Evolutionary conservation across 2,113 vertebrate species (phyloP), one percentile per base, ranked within the genome.

Genomic region (Tapirus terrestris): DNA sequence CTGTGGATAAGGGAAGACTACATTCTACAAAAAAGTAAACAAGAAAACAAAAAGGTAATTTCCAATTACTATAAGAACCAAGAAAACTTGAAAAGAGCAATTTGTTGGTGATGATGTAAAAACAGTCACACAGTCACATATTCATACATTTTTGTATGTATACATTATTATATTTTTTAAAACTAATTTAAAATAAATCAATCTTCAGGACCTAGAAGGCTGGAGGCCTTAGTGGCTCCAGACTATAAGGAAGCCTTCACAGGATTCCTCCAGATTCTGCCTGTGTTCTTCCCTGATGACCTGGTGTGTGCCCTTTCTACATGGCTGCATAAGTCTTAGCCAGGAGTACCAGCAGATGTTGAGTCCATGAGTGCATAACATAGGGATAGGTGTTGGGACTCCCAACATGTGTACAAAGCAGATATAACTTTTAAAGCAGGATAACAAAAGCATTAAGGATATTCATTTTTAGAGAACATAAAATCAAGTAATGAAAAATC

Each of bases 391-490:
- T 77, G 13, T 12, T 48, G 39, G 85, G 43, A 83, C 23, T 60
- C 68, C 29, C 21, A 84, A 36, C 67, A 72, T 0, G 2, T 51
- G 14, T 6, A 48, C 48, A 63, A 63, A 72, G 17, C 51, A 82
- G 21, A 23, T 70, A 72, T 29, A 76, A 53, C n/a, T 94, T 80
- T 43, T 91, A 65, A 93, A 91, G 68, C 3, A 68, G 33, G 7
- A 23, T 23, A 9, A 36, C 33, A 70, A 65, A 84, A 65, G 17
- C 18, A 91, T 61, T 72, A 72, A 72, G 39, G 53, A 33, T 56
- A 88, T 39, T 68, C 39, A 83, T 39, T 97, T 93, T 82, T n/a
- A 36, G 91, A 65, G 25, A 85, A 91, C 25, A 68, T 10, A 81
- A 75, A 63, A 60, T 65, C 33, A 97, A 65, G 20, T 11, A 89